Base-by-base conservation (phyloP, 2,888 invertebrate genomes). In the Zygogramma bicolorata region DNA sequence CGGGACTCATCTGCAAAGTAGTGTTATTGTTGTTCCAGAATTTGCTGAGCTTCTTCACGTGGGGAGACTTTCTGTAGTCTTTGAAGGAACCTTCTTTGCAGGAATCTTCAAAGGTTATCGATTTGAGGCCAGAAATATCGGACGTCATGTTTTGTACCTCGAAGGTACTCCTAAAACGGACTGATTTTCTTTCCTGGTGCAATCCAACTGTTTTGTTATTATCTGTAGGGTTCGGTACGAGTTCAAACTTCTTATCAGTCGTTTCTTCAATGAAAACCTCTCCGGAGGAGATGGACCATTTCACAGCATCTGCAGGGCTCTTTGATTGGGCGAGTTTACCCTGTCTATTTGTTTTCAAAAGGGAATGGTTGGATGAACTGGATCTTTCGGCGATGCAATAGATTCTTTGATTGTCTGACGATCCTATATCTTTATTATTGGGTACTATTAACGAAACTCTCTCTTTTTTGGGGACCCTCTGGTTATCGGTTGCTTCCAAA, bases 161-260 rank as follows among this genome's bases (percentile, higher is more conserved):
- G 7, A 63, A 63, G 31, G 63, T 63, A 22, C 13, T 63, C 22
- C 63, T 46, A 25, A 70, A 70, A 34, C 65, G 42, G 7, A 70
- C 70, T 15, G 70, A 70, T 40, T 65, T 65, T 20, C 59, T 49
- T 25, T 46, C 15, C 1, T 15, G 63, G 3, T 63, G 46, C 15
- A 15, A 15, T n/a, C 25, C 2, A 4, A 53, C 7, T 46, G 5
- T 46, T 15, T 13, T 10, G 18, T 3, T 27, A 2, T 20, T 13
- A n/a, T 25, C 22, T 4, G 8, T 10, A 7, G 46, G 15, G 10
- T 29, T 13, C 13, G 0, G 27, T 20, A 40, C 40, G 22, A 20
- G 20, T 29, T 63, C 15, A 4, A 29, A 46, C 1, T 15, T 29
- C 5, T 29, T 7, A n/a, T 53, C 15, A n/a, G 7, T 2, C 10